Evolutionary conservation across 2,113 vertebrate genomes (phyloP), one percentile per base, ranked within the genome.

Genomic region (Colistium nudipinnis): DNA sequence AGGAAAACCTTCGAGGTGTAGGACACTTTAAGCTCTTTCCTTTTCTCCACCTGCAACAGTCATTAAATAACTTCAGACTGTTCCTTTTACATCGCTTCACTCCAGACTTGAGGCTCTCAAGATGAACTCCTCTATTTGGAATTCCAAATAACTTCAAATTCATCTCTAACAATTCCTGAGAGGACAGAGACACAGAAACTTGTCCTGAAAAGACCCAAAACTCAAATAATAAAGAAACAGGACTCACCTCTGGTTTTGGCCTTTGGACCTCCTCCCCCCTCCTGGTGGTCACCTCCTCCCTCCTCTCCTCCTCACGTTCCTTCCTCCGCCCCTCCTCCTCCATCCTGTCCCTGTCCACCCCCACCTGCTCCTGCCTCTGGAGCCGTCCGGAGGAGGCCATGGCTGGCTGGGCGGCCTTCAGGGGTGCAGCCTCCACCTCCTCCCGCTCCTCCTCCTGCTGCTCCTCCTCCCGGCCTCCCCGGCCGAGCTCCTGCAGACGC

Each of bases 1-100:
- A 92, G 78, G 62, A 93, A 90, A 62, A 91, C 89, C 61, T 89
- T 91, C 2, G 92, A 90, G 7, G 88, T 91, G 81, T 85, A 91
- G 14, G 91, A 91, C 13, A 89, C 83, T 70, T 89, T 90, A 1
- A 85, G 43, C 62, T 91, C 87, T 65, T 79, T 80, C 51, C 64
- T 89, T 70, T 81, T 88, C 74, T 89, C 88, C 12, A 65, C 74
- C 92, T 93, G 72, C 56, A 31, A 7, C 2, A 36, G 10, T 36
- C 17, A 47, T 19, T 0, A 45, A 9, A 44, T n/a, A n/a, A n/a
- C n/a, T n/a, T n/a, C n/a, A n/a, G n/a, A n/a, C n/a, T n/a, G n/a
- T n/a, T n/a, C n/a, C n/a, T n/a, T n/a, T n/a, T n/a, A n/a, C n/a
- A n/a, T n/a, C n/a, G n/a, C n/a, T n/a, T n/a, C n/a, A n/a, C n/a